Conservation (phyloP, 2,113 vertebrate species). For the Brienomyrus brachyistius region DNA sequence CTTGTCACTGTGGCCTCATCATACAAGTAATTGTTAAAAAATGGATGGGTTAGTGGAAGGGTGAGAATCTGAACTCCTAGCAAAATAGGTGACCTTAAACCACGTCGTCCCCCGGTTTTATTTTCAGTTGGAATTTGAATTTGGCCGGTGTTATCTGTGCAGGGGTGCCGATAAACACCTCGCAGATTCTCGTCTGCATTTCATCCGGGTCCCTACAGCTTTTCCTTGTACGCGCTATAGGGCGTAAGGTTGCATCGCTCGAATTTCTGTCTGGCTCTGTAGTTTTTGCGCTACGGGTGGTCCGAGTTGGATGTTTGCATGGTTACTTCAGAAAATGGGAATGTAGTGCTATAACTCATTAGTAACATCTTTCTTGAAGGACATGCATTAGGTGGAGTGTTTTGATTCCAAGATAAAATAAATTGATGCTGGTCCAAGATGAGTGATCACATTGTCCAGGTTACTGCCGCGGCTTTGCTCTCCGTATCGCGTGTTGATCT, state of each 20-base stretch:
- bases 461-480: neutral
- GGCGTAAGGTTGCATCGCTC: neutral
- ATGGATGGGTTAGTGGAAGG: neutral
- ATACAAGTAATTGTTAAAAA: neutral
- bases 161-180: slow-evolving; percentile 17
- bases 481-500: neutral
- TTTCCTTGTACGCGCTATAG: slow-evolving; percentile 8
- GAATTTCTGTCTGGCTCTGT: neutral
- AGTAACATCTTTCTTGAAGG: neutral
- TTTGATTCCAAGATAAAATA: neutral
- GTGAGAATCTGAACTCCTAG: neutral
- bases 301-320: neutral
- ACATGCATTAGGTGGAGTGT: neutral
- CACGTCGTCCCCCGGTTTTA: neutral
- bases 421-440: neutral
- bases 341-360: neutral
- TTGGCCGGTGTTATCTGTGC: slow-evolving; percentile 16
- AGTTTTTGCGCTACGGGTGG: neutral
- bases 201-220: neutral
- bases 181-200: neutral
- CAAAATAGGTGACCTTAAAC: slow-evolving; percentile 14
- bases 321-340: neutral
- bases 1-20: neutral
- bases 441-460: neutral
- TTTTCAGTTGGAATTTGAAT: slow-evolving; percentile 28